phyloP scores from a whole-genome alignment of 2,113 vertebrate species.

The Saiga tatarica region DNA sequence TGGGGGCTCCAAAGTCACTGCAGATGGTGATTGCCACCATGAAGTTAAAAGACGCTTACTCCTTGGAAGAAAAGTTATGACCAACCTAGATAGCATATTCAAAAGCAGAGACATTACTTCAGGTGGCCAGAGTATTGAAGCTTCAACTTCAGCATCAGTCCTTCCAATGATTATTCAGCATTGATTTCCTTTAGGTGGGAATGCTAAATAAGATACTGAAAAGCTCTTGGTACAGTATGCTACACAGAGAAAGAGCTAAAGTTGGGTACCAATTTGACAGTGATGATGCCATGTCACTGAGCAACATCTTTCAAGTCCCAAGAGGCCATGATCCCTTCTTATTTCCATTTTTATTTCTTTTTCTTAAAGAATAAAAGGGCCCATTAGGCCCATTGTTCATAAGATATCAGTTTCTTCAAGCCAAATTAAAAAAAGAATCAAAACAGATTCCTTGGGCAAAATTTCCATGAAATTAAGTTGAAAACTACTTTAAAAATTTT shows the following conservation, averaged over 20 bases:
- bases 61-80: too few relatives aligned
- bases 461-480: background rate
- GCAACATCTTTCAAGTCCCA: background rate
- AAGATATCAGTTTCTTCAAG: background rate
- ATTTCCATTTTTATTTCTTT: background rate
- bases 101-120: too few relatives aligned
- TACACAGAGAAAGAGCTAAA: background rate
- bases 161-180: background rate
- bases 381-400: background rate
- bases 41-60: too few relatives aligned
- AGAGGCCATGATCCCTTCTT: background rate
- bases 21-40: too few relatives aligned
- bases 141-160: background rate
- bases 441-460: background rate
- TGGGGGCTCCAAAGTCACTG: too few relatives aligned
- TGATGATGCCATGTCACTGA: background rate
- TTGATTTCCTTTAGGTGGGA: background rate
- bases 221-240: background rate
- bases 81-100: too few relatives aligned
- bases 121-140: background rate
- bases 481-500: background rate
- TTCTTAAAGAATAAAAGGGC: background rate
- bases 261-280: fast-evolving
- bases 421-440: background rate
- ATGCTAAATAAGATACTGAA: background rate